Percentiles rank a stretch among this genome's conserved stretches.
These are phyloP conservation scores for Synergus laeviventris DNA, from an alignment of 2,888 invertebrate species.

Conservation along the genomic window DNA sequence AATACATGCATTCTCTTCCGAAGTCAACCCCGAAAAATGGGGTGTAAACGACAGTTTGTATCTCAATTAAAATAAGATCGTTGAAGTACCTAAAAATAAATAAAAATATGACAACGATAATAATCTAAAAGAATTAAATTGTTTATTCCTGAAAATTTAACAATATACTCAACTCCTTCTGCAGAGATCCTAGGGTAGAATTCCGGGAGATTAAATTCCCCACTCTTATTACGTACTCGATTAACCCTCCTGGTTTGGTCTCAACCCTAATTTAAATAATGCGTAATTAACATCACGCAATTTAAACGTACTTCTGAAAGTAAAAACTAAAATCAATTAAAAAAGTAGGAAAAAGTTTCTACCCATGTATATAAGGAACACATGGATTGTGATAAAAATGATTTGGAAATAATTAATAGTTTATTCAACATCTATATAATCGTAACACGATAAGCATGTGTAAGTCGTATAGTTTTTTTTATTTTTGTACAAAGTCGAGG, in stretches of 20 bases:
- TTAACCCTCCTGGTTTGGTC: constrained; percentile 59
- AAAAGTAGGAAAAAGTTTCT: not conserved
- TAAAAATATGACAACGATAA: not conserved
- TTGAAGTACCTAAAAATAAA: not conserved
- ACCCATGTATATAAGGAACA: too few species aligned
- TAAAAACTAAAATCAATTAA: constrained; percentile 38
- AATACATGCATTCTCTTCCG: not conserved
- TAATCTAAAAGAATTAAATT: not conserved
- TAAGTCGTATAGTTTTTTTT: constrained; percentile 23
- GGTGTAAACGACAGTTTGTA: not conserved
- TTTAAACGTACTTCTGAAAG: not conserved
- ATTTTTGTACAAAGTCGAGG: constrained; percentile 21
- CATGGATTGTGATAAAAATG: not conserved
- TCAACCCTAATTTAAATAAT: constrained; percentile 54
- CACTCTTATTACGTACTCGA: constrained; percentile 65
- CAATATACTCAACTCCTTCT: not conserved
- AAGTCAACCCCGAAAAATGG: not conserved
- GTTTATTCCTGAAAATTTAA: not conserved
- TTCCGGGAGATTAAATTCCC: constrained; percentile 59
- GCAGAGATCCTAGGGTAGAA: constrained; percentile 35
- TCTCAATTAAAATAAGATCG: not conserved
- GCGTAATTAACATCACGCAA: constrained; percentile 55
- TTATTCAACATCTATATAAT: constrained; percentile 67
- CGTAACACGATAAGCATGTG: constrained; percentile 57
- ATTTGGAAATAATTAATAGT: constrained; percentile 60